These are phyloP conservation scores for Camponotus floridanus DNA, from an alignment of 1,140 invertebrate genomes.

Conservation along the genomic window DNA sequence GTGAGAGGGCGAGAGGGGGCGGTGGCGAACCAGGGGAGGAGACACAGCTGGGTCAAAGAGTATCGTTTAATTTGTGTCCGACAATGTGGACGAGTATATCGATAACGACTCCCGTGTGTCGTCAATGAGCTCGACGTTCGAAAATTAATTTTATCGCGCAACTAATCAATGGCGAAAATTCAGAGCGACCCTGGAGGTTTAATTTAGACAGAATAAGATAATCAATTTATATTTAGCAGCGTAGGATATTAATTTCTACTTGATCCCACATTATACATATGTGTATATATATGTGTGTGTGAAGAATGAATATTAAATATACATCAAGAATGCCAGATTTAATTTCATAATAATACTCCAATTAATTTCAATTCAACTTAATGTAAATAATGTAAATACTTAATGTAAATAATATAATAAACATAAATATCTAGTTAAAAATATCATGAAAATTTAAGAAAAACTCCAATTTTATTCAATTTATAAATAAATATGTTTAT, in stretches of 20 bases:
- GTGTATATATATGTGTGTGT: background rate
- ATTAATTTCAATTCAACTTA: background rate
- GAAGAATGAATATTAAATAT: background rate
- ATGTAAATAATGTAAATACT: too few relatives aligned
- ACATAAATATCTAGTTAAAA: too few relatives aligned
- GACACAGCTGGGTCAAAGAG: slow-evolving; percentile 30
- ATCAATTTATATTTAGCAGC: slow-evolving; percentile 27
- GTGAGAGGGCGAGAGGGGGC: background rate
- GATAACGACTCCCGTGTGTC: slow-evolving; percentile 2
- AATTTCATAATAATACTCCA: background rate
- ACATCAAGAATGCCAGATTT: background rate
- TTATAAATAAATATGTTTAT: too few relatives aligned
- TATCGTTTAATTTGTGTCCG: slow-evolving; percentile 49
- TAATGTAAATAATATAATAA: too few relatives aligned
- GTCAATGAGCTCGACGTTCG: background rate
- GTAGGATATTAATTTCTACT: background rate
- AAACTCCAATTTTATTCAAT: too few relatives aligned
- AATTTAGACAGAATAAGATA: slow-evolving; percentile 24
- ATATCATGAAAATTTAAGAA: too few relatives aligned
- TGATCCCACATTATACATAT: background rate
- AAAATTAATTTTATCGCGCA: slow-evolving; percentile 32
- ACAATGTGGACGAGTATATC: slow-evolving; percentile 29
- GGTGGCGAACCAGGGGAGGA: background rate
- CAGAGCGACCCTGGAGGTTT: background rate
- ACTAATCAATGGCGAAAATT: slow-evolving; percentile 12